phyloP scores from a whole-genome alignment of 2,797 vertebrate species.

The Pantherophis vulpinus region DNA sequence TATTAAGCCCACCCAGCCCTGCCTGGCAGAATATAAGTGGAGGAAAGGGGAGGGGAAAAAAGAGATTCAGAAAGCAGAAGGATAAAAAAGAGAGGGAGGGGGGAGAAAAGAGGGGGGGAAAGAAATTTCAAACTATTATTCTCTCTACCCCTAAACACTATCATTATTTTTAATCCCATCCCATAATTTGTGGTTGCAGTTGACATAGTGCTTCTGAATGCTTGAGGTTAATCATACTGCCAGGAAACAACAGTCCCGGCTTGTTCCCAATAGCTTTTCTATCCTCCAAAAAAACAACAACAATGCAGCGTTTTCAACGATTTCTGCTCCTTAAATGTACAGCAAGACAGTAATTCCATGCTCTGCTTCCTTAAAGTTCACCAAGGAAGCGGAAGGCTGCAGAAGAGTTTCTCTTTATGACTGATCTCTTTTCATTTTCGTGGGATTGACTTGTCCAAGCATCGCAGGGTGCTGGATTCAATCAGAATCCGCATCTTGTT shows the following conservation, averaged over 20 bases:
- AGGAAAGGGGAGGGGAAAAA: too few species aligned
- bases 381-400: not conserved
- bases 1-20: not conserved
- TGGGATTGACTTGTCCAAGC: not conserved
- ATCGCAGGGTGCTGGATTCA: not conserved
- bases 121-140: slow-evolving; percentile 19
- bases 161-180: slow-evolving; percentile 36
- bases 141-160: slow-evolving; percentile 7
- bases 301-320: not conserved
- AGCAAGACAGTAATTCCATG: not conserved
- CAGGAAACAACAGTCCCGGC: not conserved
- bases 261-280: slow-evolving; percentile 4
- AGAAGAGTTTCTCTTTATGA: not conserved
- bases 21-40: not conserved
- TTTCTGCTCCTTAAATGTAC: not conserved
- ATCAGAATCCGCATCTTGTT: not conserved
- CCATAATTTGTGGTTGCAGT: slow-evolving; percentile 34
- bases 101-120: not conserved
- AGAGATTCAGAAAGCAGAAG: not conserved
- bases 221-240: slow-evolving; percentile 27
- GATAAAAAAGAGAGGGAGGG: not conserved
- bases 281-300: not conserved
- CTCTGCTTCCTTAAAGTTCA: not conserved
- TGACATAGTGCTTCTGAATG: slow-evolving; percentile 23
- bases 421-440: not conserved